Evolutionary conservation across 2,797 vertebrate genomes (phyloP).

Genomic region (Silurus lanzhouensis): DNA sequence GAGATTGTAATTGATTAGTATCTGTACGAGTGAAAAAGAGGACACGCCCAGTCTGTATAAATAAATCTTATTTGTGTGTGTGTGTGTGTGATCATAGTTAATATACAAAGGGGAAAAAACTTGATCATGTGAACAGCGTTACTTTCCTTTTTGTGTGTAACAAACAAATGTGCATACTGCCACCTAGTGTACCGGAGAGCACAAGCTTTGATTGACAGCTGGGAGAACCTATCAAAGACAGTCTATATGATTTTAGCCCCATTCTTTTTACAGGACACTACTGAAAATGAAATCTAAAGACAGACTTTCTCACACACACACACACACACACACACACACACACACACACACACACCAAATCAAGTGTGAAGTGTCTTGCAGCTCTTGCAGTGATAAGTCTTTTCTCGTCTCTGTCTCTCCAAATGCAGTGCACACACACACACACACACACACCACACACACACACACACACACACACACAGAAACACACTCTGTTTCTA

Average conservation of each 20-base stretch:
- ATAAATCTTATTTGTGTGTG: neutral
- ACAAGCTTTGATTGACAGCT: neutral
- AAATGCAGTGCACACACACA: neutral
- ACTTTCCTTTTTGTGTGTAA: too few relatives aligned
- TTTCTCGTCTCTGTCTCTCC: constrained; percentile 7
- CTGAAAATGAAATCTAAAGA: neutral
- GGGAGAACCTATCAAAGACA: too few relatives aligned
- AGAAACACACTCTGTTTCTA: neutral
- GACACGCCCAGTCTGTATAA: neutral
- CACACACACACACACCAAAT: constrained; percentile 1
- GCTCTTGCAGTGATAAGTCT: neutral
- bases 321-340: neutral
- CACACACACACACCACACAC: too few relatives aligned
- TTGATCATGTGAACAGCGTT: neutral
- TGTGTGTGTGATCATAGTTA: neutral
- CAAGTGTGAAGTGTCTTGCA: constrained; percentile 20
- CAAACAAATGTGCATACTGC: neutral
- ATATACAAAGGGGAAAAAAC: neutral
- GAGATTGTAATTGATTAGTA: too few relatives aligned
- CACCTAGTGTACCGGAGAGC: neutral
- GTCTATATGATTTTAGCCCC: neutral
- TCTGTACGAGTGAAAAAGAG: neutral
- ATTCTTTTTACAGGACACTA: neutral
- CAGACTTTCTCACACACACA: neutral
- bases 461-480: too few relatives aligned